These are phyloP conservation scores for Drosophila novamexicana DNA, from an alignment of 1,140 invertebrate species.

Conservation along the genomic window DNA sequence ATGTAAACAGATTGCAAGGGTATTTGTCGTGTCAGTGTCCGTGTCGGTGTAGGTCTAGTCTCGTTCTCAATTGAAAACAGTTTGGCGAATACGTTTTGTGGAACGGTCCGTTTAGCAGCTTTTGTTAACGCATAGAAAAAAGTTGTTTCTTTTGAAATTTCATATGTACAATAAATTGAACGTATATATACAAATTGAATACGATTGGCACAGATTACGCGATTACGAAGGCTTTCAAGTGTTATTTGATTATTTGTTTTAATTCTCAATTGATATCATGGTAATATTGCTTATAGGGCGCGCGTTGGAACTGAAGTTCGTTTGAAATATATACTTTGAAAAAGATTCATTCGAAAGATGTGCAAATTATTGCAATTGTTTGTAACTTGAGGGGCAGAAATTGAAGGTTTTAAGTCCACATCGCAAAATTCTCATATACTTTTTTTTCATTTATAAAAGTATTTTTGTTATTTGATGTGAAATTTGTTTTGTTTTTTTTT, in stretches of 20 bases:
- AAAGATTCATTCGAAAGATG: not conserved
- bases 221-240: slow-evolving; percentile 38
- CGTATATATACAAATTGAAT: slow-evolving; percentile 59
- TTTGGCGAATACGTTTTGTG: no score
- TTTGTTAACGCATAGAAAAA: slow-evolving; percentile 63
- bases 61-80: not conserved
- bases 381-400: not conserved
- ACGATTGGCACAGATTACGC: slow-evolving; percentile 84
- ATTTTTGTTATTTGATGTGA: no score
- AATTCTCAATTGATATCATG: not conserved
- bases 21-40: slow-evolving; percentile 38
- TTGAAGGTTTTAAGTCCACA: not conserved
- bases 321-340: not conserved
- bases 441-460: not conserved
- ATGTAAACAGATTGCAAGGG: slow-evolving; percentile 66
- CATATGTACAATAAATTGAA: slow-evolving; percentile 62
- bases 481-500: not conserved
- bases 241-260: slow-evolving; percentile 21
- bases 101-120: not conserved
- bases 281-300: slow-evolving; percentile 20
- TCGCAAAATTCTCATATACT: no score
- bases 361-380: slow-evolving; percentile 6
- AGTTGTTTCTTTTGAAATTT: slow-evolving; percentile 34
- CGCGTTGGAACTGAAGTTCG: slow-evolving; percentile 4
- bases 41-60: not conserved